phyloP scores from a whole-genome alignment of 2,113 vertebrate genomes.

The Pithys albifrons region DNA sequence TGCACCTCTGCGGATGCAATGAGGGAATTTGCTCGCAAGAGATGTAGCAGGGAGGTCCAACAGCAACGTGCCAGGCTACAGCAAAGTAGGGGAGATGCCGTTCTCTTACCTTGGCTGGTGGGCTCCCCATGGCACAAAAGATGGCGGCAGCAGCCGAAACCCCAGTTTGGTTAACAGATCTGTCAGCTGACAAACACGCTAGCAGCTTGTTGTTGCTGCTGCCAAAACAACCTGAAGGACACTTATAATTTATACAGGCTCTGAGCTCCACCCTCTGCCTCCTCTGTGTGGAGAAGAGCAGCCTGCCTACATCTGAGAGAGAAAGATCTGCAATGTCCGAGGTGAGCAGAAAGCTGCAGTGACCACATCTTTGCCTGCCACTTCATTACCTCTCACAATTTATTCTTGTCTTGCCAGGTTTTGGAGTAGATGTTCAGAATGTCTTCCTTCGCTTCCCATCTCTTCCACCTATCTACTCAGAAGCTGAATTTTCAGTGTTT shows the following conservation, averaged over 20 bases:
- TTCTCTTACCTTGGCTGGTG: constrained; percentile 61
- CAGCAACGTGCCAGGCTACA: not conserved
- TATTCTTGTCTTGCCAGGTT: not conserved
- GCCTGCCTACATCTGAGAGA: constrained; percentile 6
- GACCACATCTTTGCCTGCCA: not conserved
- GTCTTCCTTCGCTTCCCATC: not conserved
- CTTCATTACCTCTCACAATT: not conserved
- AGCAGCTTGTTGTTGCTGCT: constrained; percentile 20
- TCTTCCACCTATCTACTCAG: not conserved
- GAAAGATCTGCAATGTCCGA: not conserved
- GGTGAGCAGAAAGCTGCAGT: not conserved
- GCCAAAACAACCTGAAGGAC: constrained; percentile 43
- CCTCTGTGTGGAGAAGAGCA: not conserved
- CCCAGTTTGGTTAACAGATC: constrained; percentile 10
- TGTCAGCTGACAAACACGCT: constrained; percentile 39
- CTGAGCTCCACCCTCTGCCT: constrained; percentile 65
- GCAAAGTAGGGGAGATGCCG: accelerated
- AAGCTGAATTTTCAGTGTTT: not conserved
- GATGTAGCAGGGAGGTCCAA: not conserved
- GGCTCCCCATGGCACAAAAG: constrained; percentile 33
- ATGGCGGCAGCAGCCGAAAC: constrained; percentile 1
- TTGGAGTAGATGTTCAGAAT: not conserved
- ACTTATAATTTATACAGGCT: constrained; percentile 57
- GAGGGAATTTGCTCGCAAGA: accelerated
- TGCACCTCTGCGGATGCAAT: not conserved